Evolutionary conservation across 2,888 invertebrate species (phyloP).

Genomic region (Torymus auratus): DNA sequence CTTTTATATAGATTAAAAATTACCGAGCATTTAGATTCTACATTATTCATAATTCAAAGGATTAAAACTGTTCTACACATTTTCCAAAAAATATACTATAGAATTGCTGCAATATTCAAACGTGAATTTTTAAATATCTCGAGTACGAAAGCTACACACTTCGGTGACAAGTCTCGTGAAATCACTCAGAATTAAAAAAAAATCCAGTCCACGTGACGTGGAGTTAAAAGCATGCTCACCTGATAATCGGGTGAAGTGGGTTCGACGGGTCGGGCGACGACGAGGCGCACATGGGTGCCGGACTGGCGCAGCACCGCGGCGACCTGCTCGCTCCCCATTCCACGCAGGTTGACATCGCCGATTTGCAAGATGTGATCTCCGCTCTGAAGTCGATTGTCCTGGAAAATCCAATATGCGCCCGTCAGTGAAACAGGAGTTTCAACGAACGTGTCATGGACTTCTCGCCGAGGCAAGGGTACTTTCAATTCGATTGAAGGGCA

Average conservation of each 20-base stretch:
- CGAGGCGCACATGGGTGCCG: constrained; percentile 94
- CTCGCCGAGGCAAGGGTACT: too few relatives aligned
- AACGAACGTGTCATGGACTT: too few relatives aligned
- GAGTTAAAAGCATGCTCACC: constrained; percentile 68
- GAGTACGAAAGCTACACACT: too few relatives aligned
- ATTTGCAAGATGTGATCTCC: constrained; percentile 99
- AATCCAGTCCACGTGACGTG: background rate
- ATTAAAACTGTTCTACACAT: too few relatives aligned
- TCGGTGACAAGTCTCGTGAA: background rate
- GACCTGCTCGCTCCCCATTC: constrained; percentile 98
- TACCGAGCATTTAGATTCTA: too few relatives aligned
- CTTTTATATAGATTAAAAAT: too few relatives aligned
- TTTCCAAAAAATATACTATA: too few relatives aligned
- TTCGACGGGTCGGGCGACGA: constrained; percentile 95
- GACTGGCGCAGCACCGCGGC: constrained; percentile 96
- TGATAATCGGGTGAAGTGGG: constrained; percentile 87
- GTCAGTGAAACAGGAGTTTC: too few relatives aligned
- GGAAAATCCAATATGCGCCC: constrained; percentile 52
- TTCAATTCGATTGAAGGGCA: too few relatives aligned
- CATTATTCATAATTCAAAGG: too few relatives aligned
- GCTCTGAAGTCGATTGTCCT: constrained; percentile 96
- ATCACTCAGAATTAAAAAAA: constrained; percentile 41
- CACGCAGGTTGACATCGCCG: constrained; percentile 94
- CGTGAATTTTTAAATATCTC: too few relatives aligned
- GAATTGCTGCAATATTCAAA: too few relatives aligned